Base-by-base conservation (phyloP, 2,797 vertebrate species). In the Leptatherina wallacei region DNA sequence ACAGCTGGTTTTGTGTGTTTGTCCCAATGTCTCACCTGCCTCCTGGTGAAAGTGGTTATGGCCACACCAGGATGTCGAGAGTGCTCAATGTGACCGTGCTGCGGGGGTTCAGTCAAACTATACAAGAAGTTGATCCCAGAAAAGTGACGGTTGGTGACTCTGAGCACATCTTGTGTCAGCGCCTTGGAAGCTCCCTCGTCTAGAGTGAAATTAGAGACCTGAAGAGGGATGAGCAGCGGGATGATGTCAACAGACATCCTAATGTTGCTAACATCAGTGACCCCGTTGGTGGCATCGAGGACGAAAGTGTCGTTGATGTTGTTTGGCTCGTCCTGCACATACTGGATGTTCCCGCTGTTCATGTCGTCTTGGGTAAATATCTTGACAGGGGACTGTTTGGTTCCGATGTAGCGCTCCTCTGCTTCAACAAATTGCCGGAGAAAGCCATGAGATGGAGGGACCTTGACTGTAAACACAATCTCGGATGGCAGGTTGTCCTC, bases 341-440 rank as follows among this genome's bases (percentile, higher is more conserved):
- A 98, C 78, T 96, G 95, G 82, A 97, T 81, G 80, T 92, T 92
- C 10, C 96, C 96, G 7, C 85, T 85, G 18, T 97, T 90, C 10
- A 97, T 59, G 89, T 97, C 95, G 70, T 94, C 86, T 54, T 97
- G 96, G 11, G 92, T 96, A 85, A 98, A 99, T 0, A 74, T 95
- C 85, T 84, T 88, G 83, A 95, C 77, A 13, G 92, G 93, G 3
- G 90, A 93, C 65, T 86, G 89, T 44, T 92, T 80, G 57, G 86
- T 90, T 85, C 89, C 85, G 10, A 93, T 33, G 52, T 94, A 94
- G 40, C 76, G 87, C 56, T 93, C 92, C 63, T 93, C 92, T 0
- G 76, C 82, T 57, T 94, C 90, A 5, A 88, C 74, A 88, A 95
- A 96, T 32, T 78, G 93, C 57, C 84, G 79, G 78, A 98, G 92